phyloP scores from a whole-genome alignment of 2,797 vertebrate species.

The Myotis findleyi region DNA sequence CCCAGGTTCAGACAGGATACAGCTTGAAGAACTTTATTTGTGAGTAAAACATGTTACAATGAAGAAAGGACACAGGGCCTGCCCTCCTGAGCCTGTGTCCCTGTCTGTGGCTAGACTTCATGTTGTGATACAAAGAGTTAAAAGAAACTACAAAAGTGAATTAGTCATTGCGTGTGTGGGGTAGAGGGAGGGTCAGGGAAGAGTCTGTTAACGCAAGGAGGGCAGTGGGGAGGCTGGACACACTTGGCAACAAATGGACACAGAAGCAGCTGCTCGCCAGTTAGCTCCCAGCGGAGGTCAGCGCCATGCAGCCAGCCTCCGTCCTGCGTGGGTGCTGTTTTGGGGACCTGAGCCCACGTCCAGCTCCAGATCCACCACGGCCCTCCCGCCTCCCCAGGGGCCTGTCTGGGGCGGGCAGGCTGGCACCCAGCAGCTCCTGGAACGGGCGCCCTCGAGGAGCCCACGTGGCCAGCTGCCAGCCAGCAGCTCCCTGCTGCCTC shows the following conservation, averaged over 20 bases:
- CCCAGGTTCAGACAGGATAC: slow-evolving; percentile 16
- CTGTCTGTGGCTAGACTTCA: slow-evolving; percentile 85
- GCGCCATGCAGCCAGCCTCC: slow-evolving; percentile 88
- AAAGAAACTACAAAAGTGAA: slow-evolving; percentile 89
- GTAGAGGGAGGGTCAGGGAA: slow-evolving; percentile 61
- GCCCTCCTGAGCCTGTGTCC: slow-evolving; percentile 86
- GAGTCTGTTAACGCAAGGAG: slow-evolving; percentile 80
- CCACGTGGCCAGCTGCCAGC: neutral
- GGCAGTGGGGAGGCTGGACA: slow-evolving; percentile 80
- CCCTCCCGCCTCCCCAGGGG: too few species aligned
- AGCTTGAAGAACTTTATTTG: slow-evolving; percentile 93
- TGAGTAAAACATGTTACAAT: slow-evolving; percentile 91
- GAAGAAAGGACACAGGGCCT: slow-evolving; percentile 86
- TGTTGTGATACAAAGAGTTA: slow-evolving; percentile 88
- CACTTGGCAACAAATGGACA: slow-evolving; percentile 77
- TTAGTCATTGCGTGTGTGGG: slow-evolving; percentile 86
- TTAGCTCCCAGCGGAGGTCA: slow-evolving; percentile 82
- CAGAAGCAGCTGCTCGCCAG: slow-evolving; percentile 81
- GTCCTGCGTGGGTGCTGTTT: neutral
- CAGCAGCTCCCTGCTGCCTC: neutral
- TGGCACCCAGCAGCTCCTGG: neutral
- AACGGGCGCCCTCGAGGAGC: neutral
- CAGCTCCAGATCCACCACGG: neutral
- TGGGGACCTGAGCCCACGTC: neutral
- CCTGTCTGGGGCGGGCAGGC: neutral